phyloP scores from a whole-genome alignment of 1,140 invertebrate species.

The Bombus terrestris region DNA sequence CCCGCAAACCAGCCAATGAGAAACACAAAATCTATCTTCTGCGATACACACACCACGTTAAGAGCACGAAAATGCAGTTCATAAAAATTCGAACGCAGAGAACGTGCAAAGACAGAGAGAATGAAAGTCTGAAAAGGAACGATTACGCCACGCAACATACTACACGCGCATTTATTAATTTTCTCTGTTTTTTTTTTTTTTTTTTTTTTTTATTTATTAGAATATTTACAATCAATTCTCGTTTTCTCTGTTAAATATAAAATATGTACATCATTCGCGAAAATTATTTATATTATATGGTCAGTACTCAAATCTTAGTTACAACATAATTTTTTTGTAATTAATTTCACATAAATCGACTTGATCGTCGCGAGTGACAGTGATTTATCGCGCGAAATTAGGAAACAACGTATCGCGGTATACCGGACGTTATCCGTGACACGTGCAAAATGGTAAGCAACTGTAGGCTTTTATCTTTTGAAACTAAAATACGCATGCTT shows the following conservation, averaged over 20 bases:
- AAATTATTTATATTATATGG: neutral
- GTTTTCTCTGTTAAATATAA: neutral
- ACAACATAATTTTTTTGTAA: neutral
- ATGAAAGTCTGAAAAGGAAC: neutral
- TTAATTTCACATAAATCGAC: neutral
- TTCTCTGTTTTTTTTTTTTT: no score
- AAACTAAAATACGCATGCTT: neutral
- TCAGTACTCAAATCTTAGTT: neutral
- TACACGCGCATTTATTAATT: no score
- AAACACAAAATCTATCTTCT: neutral
- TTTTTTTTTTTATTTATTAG: no score
- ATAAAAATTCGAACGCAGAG: neutral
- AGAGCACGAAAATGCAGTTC: neutral
- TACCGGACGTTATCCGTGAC: neutral
- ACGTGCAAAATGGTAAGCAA: neutral
- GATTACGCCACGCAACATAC: neutral
- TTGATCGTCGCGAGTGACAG: neutral
- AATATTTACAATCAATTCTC: no score
- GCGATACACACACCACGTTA: neutral
- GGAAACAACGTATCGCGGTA: neutral
- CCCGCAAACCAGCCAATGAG: neutral
- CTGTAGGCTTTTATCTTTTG: neutral
- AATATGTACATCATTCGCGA: neutral
- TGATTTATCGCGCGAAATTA: neutral
- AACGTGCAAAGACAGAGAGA: neutral